phyloP scores from a whole-genome alignment of 1,140 invertebrate species.

The Galendromus occidentalis region DNA sequence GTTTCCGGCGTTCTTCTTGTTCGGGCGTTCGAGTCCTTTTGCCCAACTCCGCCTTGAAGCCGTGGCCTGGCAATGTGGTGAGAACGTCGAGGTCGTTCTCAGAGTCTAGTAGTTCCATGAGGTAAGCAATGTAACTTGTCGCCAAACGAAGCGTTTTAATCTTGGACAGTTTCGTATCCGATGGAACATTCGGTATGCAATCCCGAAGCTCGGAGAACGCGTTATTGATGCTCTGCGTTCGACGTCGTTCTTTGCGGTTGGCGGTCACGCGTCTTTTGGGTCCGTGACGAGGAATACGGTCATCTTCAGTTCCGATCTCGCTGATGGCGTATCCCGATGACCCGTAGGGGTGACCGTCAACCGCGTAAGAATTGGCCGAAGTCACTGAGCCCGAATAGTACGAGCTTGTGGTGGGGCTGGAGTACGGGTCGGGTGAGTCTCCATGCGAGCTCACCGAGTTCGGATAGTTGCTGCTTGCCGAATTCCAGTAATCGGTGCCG shows the following conservation, averaged over 20 bases:
- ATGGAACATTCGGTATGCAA: conserved; percentile 84
- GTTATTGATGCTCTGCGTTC: conserved; percentile 80
- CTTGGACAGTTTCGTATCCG: conserved; percentile 66
- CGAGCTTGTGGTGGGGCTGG: not conserved
- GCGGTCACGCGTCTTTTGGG: conserved; percentile 30
- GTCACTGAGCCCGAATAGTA: not conserved
- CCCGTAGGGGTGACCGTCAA: conserved; percentile 6
- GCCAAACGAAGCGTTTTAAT: conserved; percentile 35
- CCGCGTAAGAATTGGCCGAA: conserved; percentile 11
- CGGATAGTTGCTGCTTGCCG: not conserved
- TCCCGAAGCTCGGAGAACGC: conserved; percentile 75
- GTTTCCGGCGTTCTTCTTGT: conserved; percentile 1
- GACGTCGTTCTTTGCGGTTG: conserved; percentile 75
- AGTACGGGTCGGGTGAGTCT: not conserved
- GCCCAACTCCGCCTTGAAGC: not conserved
- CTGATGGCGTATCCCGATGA: not conserved
- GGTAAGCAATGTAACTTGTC: conserved; percentile 33
- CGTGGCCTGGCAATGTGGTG: not conserved
- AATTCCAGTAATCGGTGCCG: not conserved
- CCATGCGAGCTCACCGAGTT: conserved; percentile 1
- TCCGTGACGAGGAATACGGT: not conserved
- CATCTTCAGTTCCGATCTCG: not conserved
- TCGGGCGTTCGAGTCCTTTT: conserved; percentile 4
- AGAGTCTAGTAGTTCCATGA: conserved; percentile 31
- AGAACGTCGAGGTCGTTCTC: conserved; percentile 1